phyloP scores from a whole-genome alignment of 2,888 invertebrate genomes.

The Drosophila lacicola region DNA sequence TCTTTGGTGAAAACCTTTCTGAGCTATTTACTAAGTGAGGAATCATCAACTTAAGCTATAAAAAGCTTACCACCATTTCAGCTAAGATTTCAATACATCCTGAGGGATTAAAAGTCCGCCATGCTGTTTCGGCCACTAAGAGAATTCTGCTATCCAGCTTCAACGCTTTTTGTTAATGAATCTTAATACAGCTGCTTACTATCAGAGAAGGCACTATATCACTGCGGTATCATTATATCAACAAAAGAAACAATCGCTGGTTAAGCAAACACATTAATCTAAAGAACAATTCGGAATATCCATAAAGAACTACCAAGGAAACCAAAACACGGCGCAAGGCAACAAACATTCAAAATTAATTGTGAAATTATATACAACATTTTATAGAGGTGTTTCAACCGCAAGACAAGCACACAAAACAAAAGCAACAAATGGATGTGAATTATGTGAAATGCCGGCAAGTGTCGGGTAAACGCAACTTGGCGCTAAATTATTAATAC shows the following conservation, averaged over 20 bases:
- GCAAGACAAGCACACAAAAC: conserved; percentile 9
- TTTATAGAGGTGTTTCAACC: conserved; percentile 57
- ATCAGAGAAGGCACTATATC: background rate
- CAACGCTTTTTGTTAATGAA: too few relatives aligned
- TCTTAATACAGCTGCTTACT: too few relatives aligned
- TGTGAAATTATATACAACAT: conserved; percentile 42
- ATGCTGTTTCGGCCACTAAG: too few relatives aligned
- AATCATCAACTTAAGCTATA: too few relatives aligned
- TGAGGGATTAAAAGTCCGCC: too few relatives aligned
- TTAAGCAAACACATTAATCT: conserved; percentile 21
- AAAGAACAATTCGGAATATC: background rate
- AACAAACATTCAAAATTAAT: conserved; percentile 49
- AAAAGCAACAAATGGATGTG: conserved; percentile 53
- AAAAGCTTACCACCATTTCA: too few relatives aligned
- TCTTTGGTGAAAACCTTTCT: too few relatives aligned
- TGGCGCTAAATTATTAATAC: conserved; percentile 74
- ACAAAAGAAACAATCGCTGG: background rate
- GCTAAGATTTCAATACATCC: too few relatives aligned
- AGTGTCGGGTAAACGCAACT: conserved; percentile 68
- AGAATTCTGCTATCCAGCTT: too few relatives aligned
- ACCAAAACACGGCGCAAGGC: conserved; percentile 10
- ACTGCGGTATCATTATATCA: background rate
- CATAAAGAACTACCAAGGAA: conserved; percentile 6
- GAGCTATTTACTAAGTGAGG: too few relatives aligned
- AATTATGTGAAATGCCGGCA: conserved; percentile 68